These are phyloP conservation scores for Alcis repandata DNA, from an alignment of 2,888 invertebrate species.

Conservation along the genomic window DNA sequence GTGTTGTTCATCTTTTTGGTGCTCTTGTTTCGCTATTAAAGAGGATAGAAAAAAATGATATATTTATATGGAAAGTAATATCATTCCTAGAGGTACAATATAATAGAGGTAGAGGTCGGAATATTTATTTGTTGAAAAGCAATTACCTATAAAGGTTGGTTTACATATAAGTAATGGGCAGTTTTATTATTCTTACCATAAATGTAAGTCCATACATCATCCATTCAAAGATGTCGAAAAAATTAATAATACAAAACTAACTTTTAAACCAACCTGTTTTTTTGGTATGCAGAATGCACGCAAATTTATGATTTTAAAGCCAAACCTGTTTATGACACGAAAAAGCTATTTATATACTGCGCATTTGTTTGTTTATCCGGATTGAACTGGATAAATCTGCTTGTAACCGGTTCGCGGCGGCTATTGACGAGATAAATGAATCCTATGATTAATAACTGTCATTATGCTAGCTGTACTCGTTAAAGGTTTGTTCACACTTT, in stretches of 20 bases:
- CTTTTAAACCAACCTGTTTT: not conserved
- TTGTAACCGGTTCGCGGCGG: slow-evolving; percentile 8
- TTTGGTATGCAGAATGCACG: slow-evolving; percentile 11
- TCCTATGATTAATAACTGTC: slow-evolving; percentile 21
- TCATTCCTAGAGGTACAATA: too few relatives aligned
- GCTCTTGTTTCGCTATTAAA: too few relatives aligned
- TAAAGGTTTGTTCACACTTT: slow-evolving; percentile 6
- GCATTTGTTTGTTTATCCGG: not conserved
- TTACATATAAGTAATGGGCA: too few relatives aligned
- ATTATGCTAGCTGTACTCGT: slow-evolving; percentile 20
- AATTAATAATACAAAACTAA: not conserved
- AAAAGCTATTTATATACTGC: slow-evolving; percentile 16
- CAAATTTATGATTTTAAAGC: slow-evolving; percentile 12
- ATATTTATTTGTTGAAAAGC: too few relatives aligned
- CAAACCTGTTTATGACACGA: slow-evolving; percentile 16
- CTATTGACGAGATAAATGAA: slow-evolving; percentile 17
- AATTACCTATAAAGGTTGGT: too few relatives aligned
- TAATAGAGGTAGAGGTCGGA: too few relatives aligned
- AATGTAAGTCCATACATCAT: too few relatives aligned
- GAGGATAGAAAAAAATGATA: too few relatives aligned
- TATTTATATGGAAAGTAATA: too few relatives aligned
- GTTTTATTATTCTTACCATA: too few relatives aligned
- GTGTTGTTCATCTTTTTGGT: too few relatives aligned
- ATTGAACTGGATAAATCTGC: slow-evolving; percentile 4
- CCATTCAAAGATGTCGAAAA: not conserved